A percentile compares a stretch with the other conserved stretches of the same genome.
Conservation (phyloP, 2,888 invertebrate species). For the Cancer borealis region DNA sequence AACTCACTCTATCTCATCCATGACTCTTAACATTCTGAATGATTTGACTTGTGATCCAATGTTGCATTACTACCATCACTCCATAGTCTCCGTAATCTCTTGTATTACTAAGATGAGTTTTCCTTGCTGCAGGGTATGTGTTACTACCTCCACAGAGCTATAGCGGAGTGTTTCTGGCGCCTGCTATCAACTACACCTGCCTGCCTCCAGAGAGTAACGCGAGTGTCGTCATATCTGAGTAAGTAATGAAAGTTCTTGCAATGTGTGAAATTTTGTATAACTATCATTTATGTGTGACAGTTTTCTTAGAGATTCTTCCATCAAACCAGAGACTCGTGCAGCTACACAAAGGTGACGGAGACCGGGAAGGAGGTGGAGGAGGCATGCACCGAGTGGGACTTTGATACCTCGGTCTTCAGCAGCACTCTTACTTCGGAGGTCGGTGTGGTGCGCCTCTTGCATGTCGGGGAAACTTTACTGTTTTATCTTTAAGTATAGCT, state of each 20-base stretch:
- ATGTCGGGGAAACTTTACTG: constrained; percentile 57
- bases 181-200: constrained; percentile 67
- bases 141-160: constrained; percentile 60
- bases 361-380: constrained; percentile 18
- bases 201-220: constrained; percentile 18
- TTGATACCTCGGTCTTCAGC: constrained; percentile 62
- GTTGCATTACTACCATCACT: neutral
- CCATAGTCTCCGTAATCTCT: neutral
- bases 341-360: neutral
- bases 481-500: neutral
- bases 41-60: neutral
- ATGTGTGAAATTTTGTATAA: neutral
- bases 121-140: constrained; percentile 26
- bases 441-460: constrained; percentile 25
- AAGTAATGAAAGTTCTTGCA: neutral
- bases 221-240: neutral
- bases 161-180: constrained; percentile 62
- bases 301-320: neutral
- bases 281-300: neutral
- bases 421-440: constrained; percentile 64
- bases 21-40: neutral
- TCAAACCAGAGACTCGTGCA: constrained; percentile 52
- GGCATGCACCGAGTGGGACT: constrained; percentile 59
- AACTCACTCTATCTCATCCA: neutral
- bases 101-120: neutral